Base-by-base conservation (phyloP, 2,888 invertebrate species). In the Polyommatus iphigenia region DNA sequence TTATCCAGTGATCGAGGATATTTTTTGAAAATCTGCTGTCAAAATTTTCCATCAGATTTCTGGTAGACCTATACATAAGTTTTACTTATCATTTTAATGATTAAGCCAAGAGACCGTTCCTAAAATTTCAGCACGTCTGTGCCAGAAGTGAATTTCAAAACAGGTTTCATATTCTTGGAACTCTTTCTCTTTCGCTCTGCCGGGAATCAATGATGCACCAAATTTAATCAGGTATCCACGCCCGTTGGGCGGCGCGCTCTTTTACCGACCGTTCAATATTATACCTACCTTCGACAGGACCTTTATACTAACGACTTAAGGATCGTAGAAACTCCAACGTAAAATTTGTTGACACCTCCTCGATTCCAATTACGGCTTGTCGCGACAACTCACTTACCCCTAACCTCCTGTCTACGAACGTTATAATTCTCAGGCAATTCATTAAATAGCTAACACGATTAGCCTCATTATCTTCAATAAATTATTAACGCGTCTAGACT, bases 341-440 rank as follows among this genome's bases (percentile, higher is more conserved):
- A 46, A 41, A 41, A 15, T 18, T 32, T 29, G 67, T 67, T 88
- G 89, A 88, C 89, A 89, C 91, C 92, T 91, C 90, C 89, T 89
- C 90, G 85, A 82, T 83, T 83, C 88, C 89, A 90, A 92, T 92
- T 92, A 91, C 88, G 83, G 84, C 86, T 89, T 91, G 89, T 91
- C 89, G 81, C 89, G 83, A 86, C 5, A 8, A 3, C 67, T 18
- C 29, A 29, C 29, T 67, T 15, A 67, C 67, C 67, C 29, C 13
- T 5, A 1, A 67, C 67, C 67, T 5, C 8, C 57, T 13, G 18
- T 2, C 59, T 59, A 3, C 59, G 67, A 10, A 29, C 24, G 20
- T 62, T 62, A 67, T 67, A 67, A 67, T 29, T 67, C 67, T 62
- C 15, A 32, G 29, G 67, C 67, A 67, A 67, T 67, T 67, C 5